Percentiles rank a stretch among this genome's conserved stretches.
These are phyloP conservation scores for Phalacrocorax carbo DNA, from an alignment of 2,113 vertebrate genomes.

Conservation along the genomic window DNA sequence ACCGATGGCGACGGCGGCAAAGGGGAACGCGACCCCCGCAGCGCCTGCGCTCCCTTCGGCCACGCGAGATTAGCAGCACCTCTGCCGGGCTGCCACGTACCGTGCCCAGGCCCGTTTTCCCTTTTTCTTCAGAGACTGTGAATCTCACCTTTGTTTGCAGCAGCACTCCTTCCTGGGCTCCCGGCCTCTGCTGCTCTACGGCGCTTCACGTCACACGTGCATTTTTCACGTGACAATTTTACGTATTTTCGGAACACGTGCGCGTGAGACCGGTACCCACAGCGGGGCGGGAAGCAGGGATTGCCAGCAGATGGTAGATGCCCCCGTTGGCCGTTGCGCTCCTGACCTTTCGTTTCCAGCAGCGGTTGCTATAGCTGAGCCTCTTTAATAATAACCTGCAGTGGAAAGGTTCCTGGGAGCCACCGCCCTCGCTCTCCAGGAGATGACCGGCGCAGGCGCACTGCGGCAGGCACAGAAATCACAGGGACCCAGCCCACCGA, in stretches of 20 bases:
- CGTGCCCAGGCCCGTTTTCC: neutral
- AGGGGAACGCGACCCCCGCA: neutral
- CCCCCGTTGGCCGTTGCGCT: neutral
- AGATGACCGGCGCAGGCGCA: neutral
- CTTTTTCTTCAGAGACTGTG: neutral
- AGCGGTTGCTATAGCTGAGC: neutral
- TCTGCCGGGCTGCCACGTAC: neutral
- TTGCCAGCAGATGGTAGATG: neutral
- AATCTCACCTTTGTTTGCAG: neutral
- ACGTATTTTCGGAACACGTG: neutral
- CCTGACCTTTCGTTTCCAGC: neutral
- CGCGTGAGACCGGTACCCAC: neutral
- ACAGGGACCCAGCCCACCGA: neutral
- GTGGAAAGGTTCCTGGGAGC: neutral
- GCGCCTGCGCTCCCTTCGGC: neutral
- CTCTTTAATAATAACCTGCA: neutral
- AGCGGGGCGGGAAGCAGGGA: neutral
- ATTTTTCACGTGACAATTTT: no score
- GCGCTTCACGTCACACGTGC: neutral
- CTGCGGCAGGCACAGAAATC: no score
- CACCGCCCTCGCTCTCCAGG: neutral
- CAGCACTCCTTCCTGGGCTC: neutral
- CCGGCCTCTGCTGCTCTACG: accelerated
- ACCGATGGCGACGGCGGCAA: neutral
- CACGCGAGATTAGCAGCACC: neutral